Percentiles rank a stretch among this genome's conserved stretches.
Conservation (phyloP, 2,113 vertebrate genomes). For the chimpanzee (Pan troglodytes) region NHGRI_mPanTro3-v2.1_pri NC_072407.2:94681501-94682000, state of each 20-base stretch:
- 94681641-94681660: constrained; percentile 34
- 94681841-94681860: background rate
- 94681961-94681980: constrained; percentile 68
- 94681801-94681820: background rate
- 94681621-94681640: background rate
- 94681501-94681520: background rate
- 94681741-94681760: constrained; percentile 67
- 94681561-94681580: no score
- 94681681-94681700: constrained; percentile 62
- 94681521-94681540: background rate
- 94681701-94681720: constrained; percentile 54
- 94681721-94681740: constrained; percentile 58
- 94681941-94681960: constrained; percentile 72
- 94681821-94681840: background rate
- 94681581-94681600: background rate
- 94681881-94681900: constrained; percentile 37
- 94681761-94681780: constrained; percentile 54
- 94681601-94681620: background rate
- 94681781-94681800: background rate
- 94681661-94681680: constrained; percentile 59
- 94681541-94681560: background rate
- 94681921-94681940: constrained; percentile 54
- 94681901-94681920: constrained; percentile 60
- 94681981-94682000: constrained; percentile 68
- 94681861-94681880: background rate